phyloP scores from a whole-genome alignment of 2,888 invertebrate species.

The Pollenia labialis region DNA sequence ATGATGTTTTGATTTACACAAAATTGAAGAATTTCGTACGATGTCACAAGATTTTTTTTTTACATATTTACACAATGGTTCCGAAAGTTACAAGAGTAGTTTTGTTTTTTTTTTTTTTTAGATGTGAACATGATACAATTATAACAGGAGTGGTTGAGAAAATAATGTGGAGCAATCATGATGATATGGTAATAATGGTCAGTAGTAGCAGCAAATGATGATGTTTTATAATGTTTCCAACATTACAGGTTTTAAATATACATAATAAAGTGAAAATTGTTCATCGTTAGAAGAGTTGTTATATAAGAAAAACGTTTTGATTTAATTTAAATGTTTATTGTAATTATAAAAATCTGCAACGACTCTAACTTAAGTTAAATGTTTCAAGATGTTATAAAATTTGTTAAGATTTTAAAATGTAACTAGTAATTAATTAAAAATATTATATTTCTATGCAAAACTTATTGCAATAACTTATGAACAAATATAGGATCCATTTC shows the following conservation, averaged over 20 bases:
- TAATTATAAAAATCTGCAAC: background rate
- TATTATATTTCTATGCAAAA: no score
- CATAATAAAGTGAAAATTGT: constrained; percentile 45
- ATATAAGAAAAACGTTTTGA: constrained; percentile 15
- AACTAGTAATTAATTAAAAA: no score
- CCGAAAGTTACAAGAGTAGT: constrained; percentile 62
- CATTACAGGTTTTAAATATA: constrained; percentile 50
- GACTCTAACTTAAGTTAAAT: background rate
- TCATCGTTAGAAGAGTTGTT: constrained; percentile 17
- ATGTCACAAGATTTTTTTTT: constrained; percentile 58
- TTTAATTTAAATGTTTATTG: constrained; percentile 6
- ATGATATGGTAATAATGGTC: constrained; percentile 32
- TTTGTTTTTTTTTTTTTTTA: constrained; percentile 27
- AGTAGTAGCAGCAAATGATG: constrained; percentile 63
- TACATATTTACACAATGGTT: constrained; percentile 68
- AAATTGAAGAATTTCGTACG: constrained; percentile 60
- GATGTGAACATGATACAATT: constrained; percentile 60
- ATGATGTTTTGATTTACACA: constrained; percentile 58
- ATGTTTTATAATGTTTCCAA: constrained; percentile 41
- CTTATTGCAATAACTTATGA: no score
- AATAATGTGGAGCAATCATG: constrained; percentile 31
- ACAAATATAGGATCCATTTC: no score
- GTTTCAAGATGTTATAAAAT: no score
- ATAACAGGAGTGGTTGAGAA: constrained; percentile 41
- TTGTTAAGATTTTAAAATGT: no score